Conservation (phyloP, 2,113 vertebrate species). For the Neotragus pygmaeus region DNA sequence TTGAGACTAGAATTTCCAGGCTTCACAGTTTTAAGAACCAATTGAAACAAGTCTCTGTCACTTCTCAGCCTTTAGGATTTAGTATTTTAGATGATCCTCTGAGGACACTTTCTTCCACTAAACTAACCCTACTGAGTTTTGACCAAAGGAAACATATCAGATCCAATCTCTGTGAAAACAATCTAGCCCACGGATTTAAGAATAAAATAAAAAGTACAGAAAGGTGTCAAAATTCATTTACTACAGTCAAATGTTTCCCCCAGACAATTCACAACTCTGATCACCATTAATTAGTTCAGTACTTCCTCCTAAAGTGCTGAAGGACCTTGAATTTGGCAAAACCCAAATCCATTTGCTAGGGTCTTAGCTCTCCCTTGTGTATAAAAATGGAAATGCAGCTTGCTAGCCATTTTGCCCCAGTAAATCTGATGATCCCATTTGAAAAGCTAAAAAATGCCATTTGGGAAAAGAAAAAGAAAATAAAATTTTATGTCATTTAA, state of each 20-base stretch:
- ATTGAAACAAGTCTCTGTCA: background rate
- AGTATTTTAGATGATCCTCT: background rate
- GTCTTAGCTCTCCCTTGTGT: slow-evolving; percentile 77
- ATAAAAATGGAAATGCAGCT: slow-evolving; percentile 76
- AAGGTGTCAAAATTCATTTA: background rate
- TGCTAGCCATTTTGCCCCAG: slow-evolving; percentile 62
- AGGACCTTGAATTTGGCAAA: slow-evolving; percentile 47
- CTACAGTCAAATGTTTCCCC: background rate
- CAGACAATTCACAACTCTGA: background rate
- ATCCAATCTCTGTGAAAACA: background rate
- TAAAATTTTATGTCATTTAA: background rate
- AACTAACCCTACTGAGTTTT: background rate
- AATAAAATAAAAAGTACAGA: background rate
- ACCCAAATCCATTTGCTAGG: slow-evolving; percentile 65
- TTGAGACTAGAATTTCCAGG: slow-evolving; percentile 17
- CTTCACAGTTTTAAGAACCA: background rate
- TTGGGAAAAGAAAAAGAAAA: background rate
- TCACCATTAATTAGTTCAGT: background rate
- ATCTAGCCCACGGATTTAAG: background rate
- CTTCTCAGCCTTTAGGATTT: background rate
- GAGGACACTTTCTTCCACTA: background rate
- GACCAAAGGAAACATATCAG: background rate
- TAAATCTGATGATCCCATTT: slow-evolving; percentile 27
- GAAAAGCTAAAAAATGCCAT: slow-evolving; percentile 14
- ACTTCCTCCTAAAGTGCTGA: background rate